phyloP scores from a whole-genome alignment of 1,140 invertebrate species.

The Spodoptera litura region DNA sequence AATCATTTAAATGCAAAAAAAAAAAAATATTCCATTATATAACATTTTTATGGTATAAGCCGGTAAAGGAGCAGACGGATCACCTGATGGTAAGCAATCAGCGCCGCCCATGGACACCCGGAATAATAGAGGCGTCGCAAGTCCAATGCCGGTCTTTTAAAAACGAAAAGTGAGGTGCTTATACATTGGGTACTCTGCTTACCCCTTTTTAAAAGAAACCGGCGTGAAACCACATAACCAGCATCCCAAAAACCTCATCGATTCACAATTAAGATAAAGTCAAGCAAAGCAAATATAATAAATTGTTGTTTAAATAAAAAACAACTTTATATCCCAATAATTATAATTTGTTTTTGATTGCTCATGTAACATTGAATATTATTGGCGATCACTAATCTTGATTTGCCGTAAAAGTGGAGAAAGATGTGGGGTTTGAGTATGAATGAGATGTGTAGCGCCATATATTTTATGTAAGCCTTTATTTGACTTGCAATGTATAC shows the following conservation, averaged over 20 bases:
- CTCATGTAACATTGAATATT: constrained; percentile 20
- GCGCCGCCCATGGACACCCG: too few relatives aligned
- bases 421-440: background rate
- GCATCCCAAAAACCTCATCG: background rate
- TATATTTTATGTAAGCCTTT: too few relatives aligned
- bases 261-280: constrained; percentile 18
- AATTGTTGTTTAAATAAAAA: background rate
- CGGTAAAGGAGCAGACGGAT: too few relatives aligned
- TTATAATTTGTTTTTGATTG: constrained; percentile 31
- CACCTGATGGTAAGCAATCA: too few relatives aligned
- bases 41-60: too few relatives aligned
- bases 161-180: too few relatives aligned
- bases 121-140: too few relatives aligned
- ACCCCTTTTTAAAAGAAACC: background rate
- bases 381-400: constrained; percentile 19
- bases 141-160: too few relatives aligned
- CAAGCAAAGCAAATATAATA: constrained; percentile 5
- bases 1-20: too few relatives aligned
- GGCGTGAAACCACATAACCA: background rate
- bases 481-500: too few relatives aligned
- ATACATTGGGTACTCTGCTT: background rate
- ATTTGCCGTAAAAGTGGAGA: constrained; percentile 2
- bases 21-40: too few relatives aligned
- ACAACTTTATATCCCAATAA: constrained; percentile 6
- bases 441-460: background rate